Conservation (phyloP, 1,140 invertebrate genomes). For the Lepidurus apus region DNA sequence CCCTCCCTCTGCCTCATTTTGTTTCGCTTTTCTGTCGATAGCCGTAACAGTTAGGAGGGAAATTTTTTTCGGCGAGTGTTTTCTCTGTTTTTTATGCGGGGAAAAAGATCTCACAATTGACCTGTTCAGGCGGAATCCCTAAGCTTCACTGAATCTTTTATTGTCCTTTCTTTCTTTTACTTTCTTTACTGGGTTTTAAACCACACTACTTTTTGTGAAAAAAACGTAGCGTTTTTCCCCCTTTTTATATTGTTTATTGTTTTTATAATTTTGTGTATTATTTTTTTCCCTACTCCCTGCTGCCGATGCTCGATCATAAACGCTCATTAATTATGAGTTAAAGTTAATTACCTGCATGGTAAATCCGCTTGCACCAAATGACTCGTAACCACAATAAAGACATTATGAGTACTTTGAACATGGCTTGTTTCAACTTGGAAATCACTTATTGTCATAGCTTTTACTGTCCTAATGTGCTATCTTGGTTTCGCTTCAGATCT, state of each 20-base stretch:
- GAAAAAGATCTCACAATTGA: constrained; percentile 15
- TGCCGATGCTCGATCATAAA: neutral
- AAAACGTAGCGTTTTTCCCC: neutral
- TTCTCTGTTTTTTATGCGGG: neutral
- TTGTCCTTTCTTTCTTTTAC: constrained; percentile 19
- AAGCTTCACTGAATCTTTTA: constrained; percentile 22
- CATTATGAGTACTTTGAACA: neutral
- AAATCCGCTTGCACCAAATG: constrained; percentile 14
- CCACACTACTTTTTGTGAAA: neutral
- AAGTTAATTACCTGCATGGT: constrained; percentile 10
- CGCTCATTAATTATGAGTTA: neutral
- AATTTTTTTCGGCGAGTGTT: neutral
- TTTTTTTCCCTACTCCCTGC: neutral
- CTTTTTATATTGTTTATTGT: neutral
- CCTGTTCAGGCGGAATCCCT: constrained; percentile 20
- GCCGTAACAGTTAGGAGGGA: neutral
- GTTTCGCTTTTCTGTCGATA: neutral
- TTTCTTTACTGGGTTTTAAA: neutral
- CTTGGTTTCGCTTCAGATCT: neutral
- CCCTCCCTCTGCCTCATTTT: constrained; percentile 5
- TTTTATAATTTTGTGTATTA: neutral
- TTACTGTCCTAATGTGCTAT: neutral
- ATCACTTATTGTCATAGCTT: constrained; percentile 12
- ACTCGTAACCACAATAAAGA: neutral
- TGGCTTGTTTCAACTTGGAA: neutral